Evolutionary conservation across 2,888 invertebrate genomes (phyloP).

Genomic region (Platypus cylindrus): DNA sequence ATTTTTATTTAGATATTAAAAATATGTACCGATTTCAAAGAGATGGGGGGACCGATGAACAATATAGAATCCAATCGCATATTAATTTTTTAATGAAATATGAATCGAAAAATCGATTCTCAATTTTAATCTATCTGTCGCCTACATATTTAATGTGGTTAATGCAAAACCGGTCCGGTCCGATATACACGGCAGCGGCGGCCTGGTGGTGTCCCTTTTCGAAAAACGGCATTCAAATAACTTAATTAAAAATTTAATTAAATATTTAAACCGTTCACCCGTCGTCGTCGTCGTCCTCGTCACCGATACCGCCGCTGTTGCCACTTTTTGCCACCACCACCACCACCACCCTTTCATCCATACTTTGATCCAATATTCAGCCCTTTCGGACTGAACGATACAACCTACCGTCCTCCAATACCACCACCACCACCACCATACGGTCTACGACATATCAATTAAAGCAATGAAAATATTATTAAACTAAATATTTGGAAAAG

Average conservation of each 20-base stretch:
- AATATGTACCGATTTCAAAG: no score
- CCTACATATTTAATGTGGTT: slow-evolving; percentile 13
- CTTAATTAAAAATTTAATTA: slow-evolving; percentile 15
- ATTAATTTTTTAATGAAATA: no score
- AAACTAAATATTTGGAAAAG: slow-evolving; percentile 8
- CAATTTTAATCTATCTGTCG: slow-evolving; percentile 10
- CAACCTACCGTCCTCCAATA: slow-evolving; percentile 2
- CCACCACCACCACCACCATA: slow-evolving; percentile 5
- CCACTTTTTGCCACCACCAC: no score
- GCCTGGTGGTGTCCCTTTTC: slow-evolving; percentile 9
- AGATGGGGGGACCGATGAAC: no score
- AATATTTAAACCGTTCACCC: slow-evolving; percentile 10
- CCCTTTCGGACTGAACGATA: no score
- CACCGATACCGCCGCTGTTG: not conserved
- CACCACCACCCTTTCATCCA: no score
- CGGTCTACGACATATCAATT: slow-evolving; percentile 11
- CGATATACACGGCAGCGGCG: not conserved
- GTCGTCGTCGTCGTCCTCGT: not conserved
- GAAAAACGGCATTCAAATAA: slow-evolving; percentile 14
- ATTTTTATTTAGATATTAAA: no score
- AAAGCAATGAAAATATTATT: slow-evolving; percentile 11
- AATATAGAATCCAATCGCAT: no score
- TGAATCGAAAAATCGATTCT: slow-evolving; percentile 10
- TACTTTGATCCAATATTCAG: no score
- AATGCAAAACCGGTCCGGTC: slow-evolving; percentile 2